Evolutionary conservation across 2,113 vertebrate genomes (phyloP).

Genomic region (Oreotrochilus melanogaster): DNA sequence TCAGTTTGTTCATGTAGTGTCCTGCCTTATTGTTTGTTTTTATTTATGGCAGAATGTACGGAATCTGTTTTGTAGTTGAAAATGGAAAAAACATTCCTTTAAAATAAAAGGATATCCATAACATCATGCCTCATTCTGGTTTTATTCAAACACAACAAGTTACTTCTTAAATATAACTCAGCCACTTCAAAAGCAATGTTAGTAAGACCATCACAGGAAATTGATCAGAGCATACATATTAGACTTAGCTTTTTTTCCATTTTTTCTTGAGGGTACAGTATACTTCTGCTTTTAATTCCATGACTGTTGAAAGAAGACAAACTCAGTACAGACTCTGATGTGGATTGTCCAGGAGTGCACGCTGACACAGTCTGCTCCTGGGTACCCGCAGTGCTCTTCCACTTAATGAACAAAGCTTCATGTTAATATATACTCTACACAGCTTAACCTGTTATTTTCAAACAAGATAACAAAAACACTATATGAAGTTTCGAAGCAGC

Average conservation of each 20-base stretch:
- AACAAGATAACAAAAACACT: background rate
- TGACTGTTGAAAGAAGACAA: background rate
- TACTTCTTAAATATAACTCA: conserved; percentile 44
- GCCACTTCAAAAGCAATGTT: conserved; percentile 40
- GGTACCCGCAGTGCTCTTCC: background rate
- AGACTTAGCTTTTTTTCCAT: background rate
- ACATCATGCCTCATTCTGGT: conserved; percentile 38
- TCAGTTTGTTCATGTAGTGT: conserved; percentile 87
- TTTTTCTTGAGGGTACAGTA: conserved; percentile 30
- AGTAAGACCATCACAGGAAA: conserved; percentile 47
- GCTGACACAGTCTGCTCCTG: background rate
- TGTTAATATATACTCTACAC: background rate
- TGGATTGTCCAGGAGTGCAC: background rate
- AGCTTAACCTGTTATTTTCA: background rate
- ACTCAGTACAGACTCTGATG: background rate
- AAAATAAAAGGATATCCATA: conserved; percentile 88
- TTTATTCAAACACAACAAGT: conserved; percentile 62
- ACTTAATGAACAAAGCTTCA: background rate
- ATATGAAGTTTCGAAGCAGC: background rate
- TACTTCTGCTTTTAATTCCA: background rate
- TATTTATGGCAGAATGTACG: conserved; percentile 87
- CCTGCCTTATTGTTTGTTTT: conserved; percentile 82
- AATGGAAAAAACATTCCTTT: conserved; percentile 83
- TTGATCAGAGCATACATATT: conserved; percentile 17
- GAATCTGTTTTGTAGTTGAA: conserved; percentile 88